phyloP scores from a whole-genome alignment of 2,797 vertebrate genomes.

The Prunella strophiata region DNA sequence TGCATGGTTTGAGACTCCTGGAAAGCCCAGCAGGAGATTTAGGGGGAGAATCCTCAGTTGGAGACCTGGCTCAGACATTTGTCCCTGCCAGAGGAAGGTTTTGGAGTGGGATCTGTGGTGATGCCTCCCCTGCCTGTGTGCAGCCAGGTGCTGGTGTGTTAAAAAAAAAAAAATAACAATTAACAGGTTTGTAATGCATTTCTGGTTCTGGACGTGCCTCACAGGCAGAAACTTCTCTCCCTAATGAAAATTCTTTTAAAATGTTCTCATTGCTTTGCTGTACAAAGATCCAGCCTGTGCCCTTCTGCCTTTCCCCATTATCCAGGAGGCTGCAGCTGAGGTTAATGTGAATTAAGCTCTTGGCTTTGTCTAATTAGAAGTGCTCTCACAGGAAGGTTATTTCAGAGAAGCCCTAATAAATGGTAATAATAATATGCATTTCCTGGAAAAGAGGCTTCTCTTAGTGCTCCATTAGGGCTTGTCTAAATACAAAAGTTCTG shows the following conservation, averaged over 20 bases:
- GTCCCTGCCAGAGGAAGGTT: neutral
- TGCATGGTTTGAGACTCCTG: neutral
- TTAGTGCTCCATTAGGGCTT: neutral
- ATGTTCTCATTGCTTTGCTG: neutral
- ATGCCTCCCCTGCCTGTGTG: neutral
- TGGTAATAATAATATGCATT: neutral
- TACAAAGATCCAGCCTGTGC: neutral
- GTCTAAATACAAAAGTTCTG: neutral
- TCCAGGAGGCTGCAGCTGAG: neutral
- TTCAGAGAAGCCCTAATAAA: slow-evolving; percentile 10
- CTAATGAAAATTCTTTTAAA: neutral
- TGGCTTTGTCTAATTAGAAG: neutral
- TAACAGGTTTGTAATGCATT: neutral
- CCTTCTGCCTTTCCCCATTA: neutral
- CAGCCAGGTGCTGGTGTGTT: neutral
- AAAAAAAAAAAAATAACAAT: neutral
- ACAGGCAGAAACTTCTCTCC: neutral
- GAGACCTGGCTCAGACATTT: accelerated
- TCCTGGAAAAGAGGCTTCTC: neutral
- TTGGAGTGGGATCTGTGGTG: neutral
- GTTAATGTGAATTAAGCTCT: neutral
- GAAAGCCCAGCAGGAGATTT: neutral
- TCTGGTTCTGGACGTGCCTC: neutral
- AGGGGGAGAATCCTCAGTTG: neutral
- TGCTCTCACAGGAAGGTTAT: neutral